Base-by-base conservation (phyloP, 2,113 vertebrate genomes). In the Ancistrus triradiatus region DNA sequence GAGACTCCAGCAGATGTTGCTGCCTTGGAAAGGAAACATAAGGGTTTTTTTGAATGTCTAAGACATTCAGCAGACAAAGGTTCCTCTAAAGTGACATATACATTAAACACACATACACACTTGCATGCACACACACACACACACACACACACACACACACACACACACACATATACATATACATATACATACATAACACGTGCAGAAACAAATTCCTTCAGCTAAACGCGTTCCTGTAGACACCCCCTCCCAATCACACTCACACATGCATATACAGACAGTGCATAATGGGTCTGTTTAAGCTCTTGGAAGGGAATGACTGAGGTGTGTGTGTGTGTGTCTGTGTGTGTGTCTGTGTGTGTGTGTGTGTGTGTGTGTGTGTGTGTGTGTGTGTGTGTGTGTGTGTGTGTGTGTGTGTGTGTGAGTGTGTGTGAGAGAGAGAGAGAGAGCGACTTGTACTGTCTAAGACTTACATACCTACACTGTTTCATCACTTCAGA, bases 401-500 rank as follows among this genome's bases (percentile, higher is more conserved):
- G 46, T 11, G 21, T 11, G 21, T 11, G 10, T 3, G 44, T 10
- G 46, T 21, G 21, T 4, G 46, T 11, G 21, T 24, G 46, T 33
- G 28, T 33, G 28, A 5, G 28, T 33, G 28, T 33, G 28, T 33
- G 27, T 25, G 8, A n/a, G 15, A 21, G 11, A 33, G 24, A 40
- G 42, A 33, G 10, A 19, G 42, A 19, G 4, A 63, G 42, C 46
- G 69, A 70, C 37, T 25, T 59, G 67, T 68, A n/a, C n/a, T n/a
- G n/a, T n/a, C n/a, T n/a, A n/a, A n/a, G n/a, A n/a, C n/a, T n/a
- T n/a, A n/a, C 73, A 78, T 85, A 85, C 82, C 77, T 28, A 69
- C 35, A 69, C 31, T 7, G 66, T 77, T 40, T 74, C 75, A 80
- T 82, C 74, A 80, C 69, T 78, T 76, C 70, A 78, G 74, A 65